Conservation (phyloP, 2,113 vertebrate genomes). For the cat (Felis catus) region F.catus_Fca126_mat1.0 CM031418.1:45472001-45472500, state of each 20-base stretch:
- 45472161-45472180: constrained; percentile 60
- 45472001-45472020: constrained; percentile 45
- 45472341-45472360: fast-evolving
- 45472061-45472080: background rate
- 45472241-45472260: constrained; percentile 66
- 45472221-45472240: background rate
- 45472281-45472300: background rate
- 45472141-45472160: constrained; percentile 28
- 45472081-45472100: background rate
- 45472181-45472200: background rate
- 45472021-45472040: constrained; percentile 64
- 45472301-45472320: background rate
- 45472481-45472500: constrained; percentile 54
- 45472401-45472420: background rate
- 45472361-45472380: fast-evolving
- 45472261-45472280: constrained; percentile 36
- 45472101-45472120: background rate
- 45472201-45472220: background rate
- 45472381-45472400: background rate
- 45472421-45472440: background rate
- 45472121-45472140: constrained; percentile 12
- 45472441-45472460: constrained; percentile 33
- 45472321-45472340: background rate
- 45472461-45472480: constrained; percentile 17
- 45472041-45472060: background rate